Evolutionary conservation across 2,888 invertebrate genomes (phyloP), one percentile per base, ranked within the genome.

Genomic region (Pseudoips prasinana): DNA sequence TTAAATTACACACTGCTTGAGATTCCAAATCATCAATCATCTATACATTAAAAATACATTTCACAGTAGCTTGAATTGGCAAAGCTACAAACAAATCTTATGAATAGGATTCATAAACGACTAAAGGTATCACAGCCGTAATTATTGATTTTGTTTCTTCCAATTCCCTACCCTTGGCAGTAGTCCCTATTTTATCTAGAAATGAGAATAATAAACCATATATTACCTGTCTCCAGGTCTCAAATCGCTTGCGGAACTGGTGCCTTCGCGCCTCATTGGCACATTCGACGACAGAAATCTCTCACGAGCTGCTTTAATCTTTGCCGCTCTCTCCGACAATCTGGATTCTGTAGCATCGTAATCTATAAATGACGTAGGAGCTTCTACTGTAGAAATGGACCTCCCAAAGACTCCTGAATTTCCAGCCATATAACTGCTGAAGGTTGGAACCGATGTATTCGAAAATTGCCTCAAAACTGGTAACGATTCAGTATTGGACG

Each of bases 231-330:
- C 86, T 17, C 73, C 82, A 36, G 84, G 80, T 29, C 86, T 74
- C 39, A 88, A 62, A 47, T 88, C 88, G 37, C 72, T 84, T 0
- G 84, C 78, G 3, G 88, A 88, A 46, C 81, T 86, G 0, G 85
- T 87, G 1, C 85, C 85, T 34, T 87, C 86, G 20, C 84, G 58
- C 41, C 87, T 72, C 73, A 86, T 82, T 0, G 82, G 73, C 7
- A 68, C 70, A n/a, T 82, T 73, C 0, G 90, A 85, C 0, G 90
- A 84, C 7, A 95, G 65, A 53, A 95, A 95, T 48, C 91, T 92
- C 53, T 95, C 94, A 58, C 94, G 93, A 0, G 95, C 95, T 37
- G 90, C 91, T 48, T 91, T 90, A 6, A 94, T 76, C 44, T 91
- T 91, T n/a, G 90, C 84, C 0, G 93, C 92, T 38, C 87, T 71